Conservation (phyloP, 2,888 invertebrate genomes). For the Silvanus unidentatus region DNA sequence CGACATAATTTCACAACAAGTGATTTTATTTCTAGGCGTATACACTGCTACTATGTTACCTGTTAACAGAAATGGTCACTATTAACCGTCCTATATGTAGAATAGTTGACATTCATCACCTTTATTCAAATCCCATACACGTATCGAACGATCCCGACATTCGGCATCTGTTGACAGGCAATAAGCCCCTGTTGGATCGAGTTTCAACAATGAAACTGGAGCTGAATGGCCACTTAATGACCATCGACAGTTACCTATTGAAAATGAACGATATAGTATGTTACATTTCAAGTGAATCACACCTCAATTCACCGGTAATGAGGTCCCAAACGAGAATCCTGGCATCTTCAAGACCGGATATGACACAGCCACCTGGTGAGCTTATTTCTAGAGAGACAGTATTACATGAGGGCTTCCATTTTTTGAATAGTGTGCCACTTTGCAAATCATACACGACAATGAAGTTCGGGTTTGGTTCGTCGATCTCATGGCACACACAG, state of each 20-base stretch:
- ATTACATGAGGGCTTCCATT: conserved; percentile 82
- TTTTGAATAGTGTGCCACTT: conserved; percentile 85
- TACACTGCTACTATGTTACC: conserved; percentile 74
- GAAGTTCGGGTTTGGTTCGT: conserved; percentile 79
- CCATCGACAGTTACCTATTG: conserved; percentile 67
- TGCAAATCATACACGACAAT: conserved; percentile 86
- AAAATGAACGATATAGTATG: neutral
- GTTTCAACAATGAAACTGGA: conserved; percentile 65
- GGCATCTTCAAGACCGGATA: conserved; percentile 77
- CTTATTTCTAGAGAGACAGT: conserved; percentile 82
- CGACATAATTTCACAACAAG: conserved; percentile 69
- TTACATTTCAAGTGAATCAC: neutral
- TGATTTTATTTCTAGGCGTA: conserved; percentile 68
- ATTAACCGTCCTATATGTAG: no score
- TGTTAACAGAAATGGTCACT: no score
- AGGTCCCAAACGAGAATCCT: conserved; percentile 82
- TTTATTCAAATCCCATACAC: conserved; percentile 75
- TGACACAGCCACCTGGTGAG: conserved; percentile 74
- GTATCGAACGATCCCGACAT: conserved; percentile 66
- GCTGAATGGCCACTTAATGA: conserved; percentile 73
- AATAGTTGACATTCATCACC: conserved; percentile 49
- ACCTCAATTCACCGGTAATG: conserved; percentile 59
- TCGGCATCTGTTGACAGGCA: conserved; percentile 70
- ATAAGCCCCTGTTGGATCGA: conserved; percentile 66
- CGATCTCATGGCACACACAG: conserved; percentile 63